Base-by-base conservation (phyloP, 1,140 invertebrate species). In the Phthorimaea operculella region DNA sequence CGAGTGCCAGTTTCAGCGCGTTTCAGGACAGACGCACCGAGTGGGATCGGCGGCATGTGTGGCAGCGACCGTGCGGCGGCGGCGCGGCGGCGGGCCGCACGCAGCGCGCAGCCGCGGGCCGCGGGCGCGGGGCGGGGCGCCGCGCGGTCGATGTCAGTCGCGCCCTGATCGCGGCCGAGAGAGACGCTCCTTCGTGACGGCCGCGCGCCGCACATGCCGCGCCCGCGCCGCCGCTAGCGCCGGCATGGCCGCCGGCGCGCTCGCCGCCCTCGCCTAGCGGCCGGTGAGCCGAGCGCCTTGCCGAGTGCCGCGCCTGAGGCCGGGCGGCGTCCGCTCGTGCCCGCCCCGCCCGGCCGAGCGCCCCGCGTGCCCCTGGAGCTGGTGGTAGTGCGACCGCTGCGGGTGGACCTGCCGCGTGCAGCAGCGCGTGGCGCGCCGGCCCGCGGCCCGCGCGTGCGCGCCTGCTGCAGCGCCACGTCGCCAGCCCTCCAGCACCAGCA, bases 181-280 rank as follows among this genome's bases (percentile, higher is more conserved):
- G 36, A 39, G 36, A 12, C 44, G 44, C 44, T 39, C 44, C 44
- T 47, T 17, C 44, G 12, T 16, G 44, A 12, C 10, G 36, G 36
- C 61, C 62, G 60, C 66, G 61, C 64, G 52, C 63, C 61, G 60
- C 66, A 64, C 68, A 66, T 69, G 71, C 68, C 74, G 72, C 68
- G 74, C 74, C 73, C 70, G 59, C 63, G 60, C 54, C 58, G 61
- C 62, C 70, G 70, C 69, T 71, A 76, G 73, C 69, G 66, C 64
- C 72, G 74, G 71, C 70, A 63, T 74, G 72, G 64, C 74, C 66
- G 70, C 64, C 69, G 64, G 61, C 63, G 67, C 68, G 70, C 63
- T 65, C 66, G 62, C 66, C 63, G 62, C 56, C 67, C 54, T 58
- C 57, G 57, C 59, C 66, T 55, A 48, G 52, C 54, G 57, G 60